Percentiles rank a stretch among this genome's conserved stretches.
Evolutionary conservation across 2,888 invertebrate species (phyloP).

Genomic region (Amphimallon solstitiale): DNA sequence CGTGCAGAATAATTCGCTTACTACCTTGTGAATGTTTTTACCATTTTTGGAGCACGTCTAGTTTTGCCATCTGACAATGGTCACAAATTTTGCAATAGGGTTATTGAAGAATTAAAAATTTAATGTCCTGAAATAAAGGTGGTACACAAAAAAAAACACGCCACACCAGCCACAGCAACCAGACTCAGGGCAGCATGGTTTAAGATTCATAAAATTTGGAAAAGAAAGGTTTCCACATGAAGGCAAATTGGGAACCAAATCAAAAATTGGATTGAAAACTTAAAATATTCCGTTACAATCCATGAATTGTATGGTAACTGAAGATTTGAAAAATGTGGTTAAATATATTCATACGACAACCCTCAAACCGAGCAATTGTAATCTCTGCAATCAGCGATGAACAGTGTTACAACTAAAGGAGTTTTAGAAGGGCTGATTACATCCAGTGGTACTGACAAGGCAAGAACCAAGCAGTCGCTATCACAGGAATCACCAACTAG

Average conservation of each 20-base stretch:
- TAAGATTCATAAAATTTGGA: not conserved
- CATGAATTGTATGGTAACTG: not conserved
- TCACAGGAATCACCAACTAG: no score
- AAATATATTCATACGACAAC: not conserved
- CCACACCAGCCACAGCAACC: no score
- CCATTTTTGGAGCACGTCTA: no score
- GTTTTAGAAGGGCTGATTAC: not conserved
- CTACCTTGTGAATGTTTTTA: no score
- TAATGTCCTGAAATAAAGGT: no score
- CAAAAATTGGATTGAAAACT: constrained; percentile 5
- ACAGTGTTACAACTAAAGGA: not conserved
- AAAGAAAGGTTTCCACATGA: not conserved
- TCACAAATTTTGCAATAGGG: no score
- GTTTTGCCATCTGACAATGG: no score
- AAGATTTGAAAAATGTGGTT: not conserved
- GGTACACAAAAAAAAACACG: no score
- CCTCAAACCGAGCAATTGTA: no score
- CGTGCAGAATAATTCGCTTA: no score
- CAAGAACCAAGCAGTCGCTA: not conserved
- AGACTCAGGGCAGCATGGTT: no score
- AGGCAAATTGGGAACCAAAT: not conserved
- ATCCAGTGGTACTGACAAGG: not conserved
- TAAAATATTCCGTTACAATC: constrained; percentile 9
- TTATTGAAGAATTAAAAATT: no score
- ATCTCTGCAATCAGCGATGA: not conserved